Evolutionary conservation across 2,797 vertebrate genomes (phyloP), one percentile per base, ranked within the genome.

Genomic region (Bradypodion ventrale): DNA sequence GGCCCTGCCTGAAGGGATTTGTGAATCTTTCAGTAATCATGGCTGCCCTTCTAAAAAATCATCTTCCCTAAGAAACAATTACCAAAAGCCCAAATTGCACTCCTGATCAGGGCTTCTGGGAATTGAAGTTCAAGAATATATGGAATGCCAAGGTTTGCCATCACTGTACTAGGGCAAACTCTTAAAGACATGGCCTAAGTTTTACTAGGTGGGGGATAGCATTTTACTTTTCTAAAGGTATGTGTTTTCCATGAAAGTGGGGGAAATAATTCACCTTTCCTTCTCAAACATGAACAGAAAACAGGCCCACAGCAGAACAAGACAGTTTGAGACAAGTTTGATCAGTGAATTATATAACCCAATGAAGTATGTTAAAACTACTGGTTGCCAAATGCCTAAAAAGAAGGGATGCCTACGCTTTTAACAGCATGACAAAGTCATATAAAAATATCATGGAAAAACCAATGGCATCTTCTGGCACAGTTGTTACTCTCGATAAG

Each of bases 101-200:
- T n/a, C n/a, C n/a, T n/a, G n/a, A n/a, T n/a, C n/a, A n/a, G n/a
- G n/a, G n/a, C n/a, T n/a, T n/a, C n/a, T n/a, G n/a, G n/a, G n/a
- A n/a, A n/a, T n/a, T n/a, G n/a, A n/a, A n/a, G n/a, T n/a, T n/a
- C n/a, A n/a, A n/a, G n/a, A n/a, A n/a, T n/a, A n/a, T n/a, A n/a
- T n/a, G n/a, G n/a, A n/a, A n/a, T n/a, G n/a, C n/a, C n/a, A n/a
- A n/a, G n/a, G n/a, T n/a, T n/a, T n/a, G n/a, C n/a, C n/a, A n/a
- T n/a, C n/a, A n/a, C n/a, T n/a, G n/a, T n/a, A n/a, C n/a, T n/a
- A n/a, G n/a, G 0, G 72, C 25, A 80, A 88, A 82, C 27, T 85
- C 84, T 83, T 75, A 85, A 79, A 77, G 25, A 44, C 80, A 82
- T 79, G 60, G n/a, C 82, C 69, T 80, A 83, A 49, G 44, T 70